These are phyloP conservation scores for silkworm (Bombyx mori) DNA, from an alignment of 1,140 invertebrate genomes.

Conservation along the genomic window ASM3026992v2 NC_085110.1:13179001-13179500, in stretches of 20 bases:
- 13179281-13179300: constrained; percentile 50
- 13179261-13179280: constrained; percentile 59
- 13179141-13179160: no score
- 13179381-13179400: not conserved
- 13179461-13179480: constrained; percentile 87
- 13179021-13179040: no score
- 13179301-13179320: constrained; percentile 48
- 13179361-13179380: constrained; percentile 4
- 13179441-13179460: constrained; percentile 74
- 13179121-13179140: no score
- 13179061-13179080: no score
- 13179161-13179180: no score
- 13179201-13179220: no score
- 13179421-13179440: constrained; percentile 41
- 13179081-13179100: no score
- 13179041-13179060: no score
- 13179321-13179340: constrained; percentile 54
- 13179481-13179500: constrained; percentile 87
- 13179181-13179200: no score
- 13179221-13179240: no score
- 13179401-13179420: constrained; percentile 2
- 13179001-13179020: no score
- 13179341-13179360: not conserved
- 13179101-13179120: no score
- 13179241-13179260: constrained; percentile 1